Percentiles rank a stretch among this genome's conserved stretches.
These are phyloP conservation scores for Centruroides sculpturatus DNA, from an alignment of 1,140 invertebrate species.

Conservation along the genomic window DNA sequence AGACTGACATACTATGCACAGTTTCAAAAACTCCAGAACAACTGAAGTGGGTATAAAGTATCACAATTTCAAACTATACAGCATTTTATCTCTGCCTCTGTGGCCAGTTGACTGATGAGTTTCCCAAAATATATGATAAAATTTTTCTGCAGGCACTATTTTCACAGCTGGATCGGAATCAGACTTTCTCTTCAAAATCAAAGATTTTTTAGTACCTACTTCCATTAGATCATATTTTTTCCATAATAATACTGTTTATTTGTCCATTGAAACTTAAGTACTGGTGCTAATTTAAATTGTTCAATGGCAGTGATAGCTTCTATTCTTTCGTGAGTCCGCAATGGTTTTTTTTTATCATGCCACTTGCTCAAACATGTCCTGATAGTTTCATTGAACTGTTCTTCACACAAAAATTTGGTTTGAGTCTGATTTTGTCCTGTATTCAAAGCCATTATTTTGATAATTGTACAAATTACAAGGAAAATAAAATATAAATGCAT, in stretches of 20 bases:
- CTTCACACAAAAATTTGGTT: conserved; percentile 7
- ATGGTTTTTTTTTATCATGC: neutral
- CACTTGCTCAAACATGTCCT: conserved; percentile 4
- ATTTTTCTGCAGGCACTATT: conserved; percentile 2
- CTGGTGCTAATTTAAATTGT: conserved; percentile 6
- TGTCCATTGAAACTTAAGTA: conserved; percentile 4
- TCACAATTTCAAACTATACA: conserved; percentile 10
- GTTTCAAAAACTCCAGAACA: conserved; percentile 12
- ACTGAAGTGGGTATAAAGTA: conserved; percentile 8
- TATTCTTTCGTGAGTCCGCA: neutral
- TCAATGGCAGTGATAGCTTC: conserved; percentile 5
- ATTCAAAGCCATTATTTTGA: conserved; percentile 1
- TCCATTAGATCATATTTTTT: conserved; percentile 5
- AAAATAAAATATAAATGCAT: neutral
- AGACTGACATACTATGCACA: conserved; percentile 5
- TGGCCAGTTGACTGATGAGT: conserved; percentile 5
- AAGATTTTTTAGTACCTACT: conserved; percentile 2
- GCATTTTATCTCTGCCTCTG: conserved; percentile 15
- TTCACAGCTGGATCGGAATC: conserved; percentile 5
- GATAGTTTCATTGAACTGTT: conserved; percentile 9
- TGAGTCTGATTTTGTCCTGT: conserved; percentile 4
- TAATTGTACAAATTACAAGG: neutral
- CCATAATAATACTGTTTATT: conserved; percentile 5
- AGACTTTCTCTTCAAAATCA: conserved; percentile 5
- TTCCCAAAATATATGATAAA: neutral